These are phyloP conservation scores for Trichacis sp. DNA, from an alignment of 2,888 invertebrate genomes.

Conservation along the genomic window DNA sequence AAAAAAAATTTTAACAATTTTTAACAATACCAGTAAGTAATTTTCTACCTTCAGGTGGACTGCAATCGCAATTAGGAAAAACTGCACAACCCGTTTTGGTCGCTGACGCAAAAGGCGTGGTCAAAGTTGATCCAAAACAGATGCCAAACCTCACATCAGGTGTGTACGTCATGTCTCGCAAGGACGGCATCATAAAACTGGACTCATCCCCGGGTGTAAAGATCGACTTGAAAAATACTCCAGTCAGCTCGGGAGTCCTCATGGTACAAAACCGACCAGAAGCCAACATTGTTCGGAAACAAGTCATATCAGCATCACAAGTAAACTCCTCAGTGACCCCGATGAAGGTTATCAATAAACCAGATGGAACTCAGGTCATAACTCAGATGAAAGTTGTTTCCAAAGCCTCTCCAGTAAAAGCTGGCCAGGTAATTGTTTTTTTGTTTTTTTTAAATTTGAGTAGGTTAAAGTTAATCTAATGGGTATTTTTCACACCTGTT, in stretches of 20 bases:
- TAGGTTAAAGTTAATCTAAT: no score
- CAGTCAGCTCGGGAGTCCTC: conserved; percentile 66
- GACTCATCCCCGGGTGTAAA: conserved; percentile 74
- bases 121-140: conserved; percentile 81
- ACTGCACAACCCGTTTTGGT: conserved; percentile 67
- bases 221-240: conserved; percentile 70
- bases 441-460: background rate
- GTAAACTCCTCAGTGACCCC: conserved; percentile 59
- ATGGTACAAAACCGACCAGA: conserved; percentile 65
- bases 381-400: conserved; percentile 67
- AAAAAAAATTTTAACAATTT: no score
- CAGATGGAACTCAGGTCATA: conserved; percentile 65
- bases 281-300: conserved; percentile 61
- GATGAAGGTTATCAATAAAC: conserved; percentile 64
- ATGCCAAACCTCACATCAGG: conserved; percentile 76
- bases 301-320: conserved; percentile 57
- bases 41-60: no score
- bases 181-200: conserved; percentile 80
- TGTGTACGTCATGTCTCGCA: conserved; percentile 83
- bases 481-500: no score
- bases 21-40: no score
- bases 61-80: conserved; percentile 48
- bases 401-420: conserved; percentile 49
- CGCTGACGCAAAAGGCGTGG: conserved; percentile 76
- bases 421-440: conserved; percentile 25